These are phyloP conservation scores for Drosophila lacteicornis DNA, from an alignment of 1,140 invertebrate genomes.

Conservation along the genomic window DNA sequence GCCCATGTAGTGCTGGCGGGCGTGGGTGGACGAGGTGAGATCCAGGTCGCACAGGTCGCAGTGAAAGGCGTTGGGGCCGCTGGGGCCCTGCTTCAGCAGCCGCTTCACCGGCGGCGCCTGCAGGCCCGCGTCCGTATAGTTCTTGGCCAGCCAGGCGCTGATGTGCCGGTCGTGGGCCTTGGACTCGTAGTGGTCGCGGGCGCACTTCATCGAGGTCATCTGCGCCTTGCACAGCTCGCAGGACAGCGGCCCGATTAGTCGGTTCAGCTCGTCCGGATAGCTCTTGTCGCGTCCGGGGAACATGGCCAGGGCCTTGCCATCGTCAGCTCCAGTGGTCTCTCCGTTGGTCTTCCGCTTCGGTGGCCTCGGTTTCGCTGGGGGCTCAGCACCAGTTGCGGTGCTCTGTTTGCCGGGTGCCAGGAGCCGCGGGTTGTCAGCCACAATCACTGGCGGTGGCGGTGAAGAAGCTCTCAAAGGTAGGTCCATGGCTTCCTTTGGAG, in stretches of 20 bases:
- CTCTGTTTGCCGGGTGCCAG: constrained; percentile 16
- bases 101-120: constrained; percentile 73
- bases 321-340: background rate
- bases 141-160: constrained; percentile 78
- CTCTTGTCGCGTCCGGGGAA: constrained; percentile 67
- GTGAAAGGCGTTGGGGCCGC: constrained; percentile 74
- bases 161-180: constrained; percentile 85
- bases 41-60: constrained; percentile 85
- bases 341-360: constrained; percentile 6
- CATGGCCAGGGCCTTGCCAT: background rate
- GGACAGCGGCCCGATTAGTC: constrained; percentile 82
- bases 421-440: background rate
- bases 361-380: background rate
- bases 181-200: constrained; percentile 85
- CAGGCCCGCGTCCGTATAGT: constrained; percentile 70
- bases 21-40: constrained; percentile 85
- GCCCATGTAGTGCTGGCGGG: constrained; percentile 85
- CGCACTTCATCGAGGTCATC: constrained; percentile 83
- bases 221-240: constrained; percentile 85
- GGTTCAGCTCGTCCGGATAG: constrained; percentile 84
- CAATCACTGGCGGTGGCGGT: background rate
- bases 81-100: constrained; percentile 55
- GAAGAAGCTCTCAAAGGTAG: background rate
- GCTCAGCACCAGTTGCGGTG: background rate
- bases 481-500: background rate